Conservation (phyloP, 2,113 vertebrate species). For the Oncorhynchus masou region DNA sequence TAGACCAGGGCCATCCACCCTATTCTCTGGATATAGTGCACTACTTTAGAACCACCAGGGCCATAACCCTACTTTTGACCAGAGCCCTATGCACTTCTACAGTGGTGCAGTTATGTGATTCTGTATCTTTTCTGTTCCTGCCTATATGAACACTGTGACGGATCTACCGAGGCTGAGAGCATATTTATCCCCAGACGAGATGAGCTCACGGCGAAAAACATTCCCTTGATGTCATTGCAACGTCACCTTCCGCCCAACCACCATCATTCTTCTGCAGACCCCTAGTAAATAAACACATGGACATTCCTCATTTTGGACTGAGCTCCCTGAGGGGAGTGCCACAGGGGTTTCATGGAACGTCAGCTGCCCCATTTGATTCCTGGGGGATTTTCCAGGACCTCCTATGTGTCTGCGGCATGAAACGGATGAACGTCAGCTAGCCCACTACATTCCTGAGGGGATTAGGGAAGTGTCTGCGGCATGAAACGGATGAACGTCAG, state of each 20-base stretch:
- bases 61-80: too few species aligned
- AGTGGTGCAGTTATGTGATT: not conserved
- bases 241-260: not conserved
- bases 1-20: too few species aligned
- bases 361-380: too few species aligned
- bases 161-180: slow-evolving; percentile 9
- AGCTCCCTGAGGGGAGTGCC: slow-evolving; percentile 8
- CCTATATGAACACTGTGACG: not conserved
- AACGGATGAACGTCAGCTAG: slow-evolving; percentile 31
- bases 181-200: slow-evolving; percentile 21
- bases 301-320: slow-evolving; percentile 11
- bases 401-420: slow-evolving; percentile 17
- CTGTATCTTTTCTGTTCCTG: not conserved
- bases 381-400: too few species aligned
- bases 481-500: slow-evolving; percentile 28
- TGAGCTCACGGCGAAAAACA: not conserved
- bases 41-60: too few species aligned
- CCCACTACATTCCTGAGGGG: slow-evolving; percentile 8
- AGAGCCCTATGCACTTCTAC: not conserved
- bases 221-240: not conserved
- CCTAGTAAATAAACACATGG: slow-evolving; percentile 15
- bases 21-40: too few species aligned
- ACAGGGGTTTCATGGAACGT: slow-evolving; percentile 45
- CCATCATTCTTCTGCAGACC: slow-evolving; percentile 3
- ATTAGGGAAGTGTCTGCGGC: slow-evolving; percentile 27